These are phyloP conservation scores for Syngnathus rostellatus DNA, from an alignment of 2,797 vertebrate species.

Conservation along the genomic window DNA sequence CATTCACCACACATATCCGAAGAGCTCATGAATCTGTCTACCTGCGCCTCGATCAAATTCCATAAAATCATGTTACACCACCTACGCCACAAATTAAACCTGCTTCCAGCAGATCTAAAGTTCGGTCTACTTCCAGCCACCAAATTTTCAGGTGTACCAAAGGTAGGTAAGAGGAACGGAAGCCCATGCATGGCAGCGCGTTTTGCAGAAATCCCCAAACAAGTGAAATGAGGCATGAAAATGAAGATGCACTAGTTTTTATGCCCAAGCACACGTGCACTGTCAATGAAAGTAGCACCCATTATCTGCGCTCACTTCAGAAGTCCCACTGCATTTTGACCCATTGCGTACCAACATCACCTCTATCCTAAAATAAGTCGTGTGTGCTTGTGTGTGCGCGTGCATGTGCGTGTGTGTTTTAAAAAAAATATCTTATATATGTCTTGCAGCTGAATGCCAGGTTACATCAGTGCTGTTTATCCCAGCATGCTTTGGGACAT, in stretches of 20 bases:
- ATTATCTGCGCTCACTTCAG: background rate
- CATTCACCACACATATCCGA: no score
- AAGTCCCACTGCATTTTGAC: background rate
- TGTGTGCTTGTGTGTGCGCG: background rate
- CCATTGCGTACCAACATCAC: background rate
- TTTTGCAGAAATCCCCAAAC: no score
- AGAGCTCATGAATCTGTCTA: no score
- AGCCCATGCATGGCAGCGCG: no score
- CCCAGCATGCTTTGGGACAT: slow-evolving; percentile 43
- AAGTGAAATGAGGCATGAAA: background rate
- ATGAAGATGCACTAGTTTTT: background rate
- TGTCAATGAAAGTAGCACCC: background rate
- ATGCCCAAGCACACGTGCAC: no score
- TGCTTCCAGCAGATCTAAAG: no score
- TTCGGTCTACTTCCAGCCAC: no score
- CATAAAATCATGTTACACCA: no score
- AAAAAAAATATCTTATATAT: slow-evolving; percentile 34
- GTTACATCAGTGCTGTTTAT: slow-evolving; percentile 47
- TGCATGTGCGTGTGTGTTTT: background rate
- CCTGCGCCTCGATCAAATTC: no score
- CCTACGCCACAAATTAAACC: no score
- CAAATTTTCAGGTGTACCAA: no score
- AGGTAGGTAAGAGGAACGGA: no score
- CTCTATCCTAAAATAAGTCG: slow-evolving; percentile 11
- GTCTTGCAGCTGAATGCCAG: slow-evolving; percentile 35